Conservation (phyloP, 2,797 vertebrate species). For the Yasuhikotakia modesta region DNA sequence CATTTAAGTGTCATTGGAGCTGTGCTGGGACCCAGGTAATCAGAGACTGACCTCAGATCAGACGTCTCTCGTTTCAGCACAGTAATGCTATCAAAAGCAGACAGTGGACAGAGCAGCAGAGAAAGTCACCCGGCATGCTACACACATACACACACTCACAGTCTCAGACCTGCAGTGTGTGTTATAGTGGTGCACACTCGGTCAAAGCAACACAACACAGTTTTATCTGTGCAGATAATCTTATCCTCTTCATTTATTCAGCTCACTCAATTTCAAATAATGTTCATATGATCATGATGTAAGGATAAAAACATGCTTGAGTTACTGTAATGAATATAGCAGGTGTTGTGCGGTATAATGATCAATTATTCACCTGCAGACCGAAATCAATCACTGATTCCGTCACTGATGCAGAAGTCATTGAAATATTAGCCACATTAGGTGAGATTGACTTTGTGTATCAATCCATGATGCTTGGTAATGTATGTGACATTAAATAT, state of each 20-base stretch:
- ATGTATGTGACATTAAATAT: slow-evolving; percentile 81
- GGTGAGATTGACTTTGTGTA: slow-evolving; percentile 63
- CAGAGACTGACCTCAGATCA: slow-evolving; percentile 75
- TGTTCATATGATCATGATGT: slow-evolving; percentile 52
- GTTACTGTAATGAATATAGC: slow-evolving; percentile 71
- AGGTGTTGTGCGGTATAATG: slow-evolving; percentile 70
- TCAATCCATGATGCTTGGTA: slow-evolving; percentile 70
- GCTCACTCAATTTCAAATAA: slow-evolving; percentile 50
- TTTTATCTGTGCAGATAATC: slow-evolving; percentile 43
- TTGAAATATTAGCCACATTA: slow-evolving; percentile 73
- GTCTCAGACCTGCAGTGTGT: slow-evolving; percentile 7
- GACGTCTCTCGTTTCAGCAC: slow-evolving; percentile 70
- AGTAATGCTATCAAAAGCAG: slow-evolving; percentile 52
- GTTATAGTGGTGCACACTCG: neutral
- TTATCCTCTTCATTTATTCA: slow-evolving; percentile 50
- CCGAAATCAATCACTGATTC: slow-evolving; percentile 76
- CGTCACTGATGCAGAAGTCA: slow-evolving; percentile 65
- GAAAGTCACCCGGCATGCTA: slow-evolving; percentile 67
- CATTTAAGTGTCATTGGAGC: slow-evolving; percentile 68
- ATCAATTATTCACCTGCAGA: slow-evolving; percentile 75
- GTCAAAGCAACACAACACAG: slow-evolving; percentile 22
- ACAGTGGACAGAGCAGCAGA: slow-evolving; percentile 58
- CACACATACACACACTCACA: slow-evolving; percentile 47
- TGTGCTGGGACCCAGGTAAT: slow-evolving; percentile 71
- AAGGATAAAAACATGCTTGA: slow-evolving; percentile 58